Evolutionary conservation across 2,888 invertebrate genomes (phyloP).

Genomic region (Drosophila quinaria): DNA sequence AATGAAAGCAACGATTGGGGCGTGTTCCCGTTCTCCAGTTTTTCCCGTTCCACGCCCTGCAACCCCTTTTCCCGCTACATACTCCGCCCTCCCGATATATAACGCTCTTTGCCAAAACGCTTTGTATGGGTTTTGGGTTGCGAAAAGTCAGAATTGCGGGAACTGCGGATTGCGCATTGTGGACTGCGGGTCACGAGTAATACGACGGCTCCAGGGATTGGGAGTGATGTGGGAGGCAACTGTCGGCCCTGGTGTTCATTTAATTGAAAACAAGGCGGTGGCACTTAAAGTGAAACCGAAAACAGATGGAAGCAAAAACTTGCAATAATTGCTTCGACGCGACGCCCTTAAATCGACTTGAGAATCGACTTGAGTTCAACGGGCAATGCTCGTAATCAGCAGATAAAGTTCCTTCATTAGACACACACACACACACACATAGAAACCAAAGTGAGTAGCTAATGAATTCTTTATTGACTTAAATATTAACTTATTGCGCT

Average conservation of each 20-base stretch:
- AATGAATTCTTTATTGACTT: constrained; percentile 72
- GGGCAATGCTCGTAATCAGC: constrained; percentile 37
- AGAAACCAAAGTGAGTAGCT: constrained; percentile 42
- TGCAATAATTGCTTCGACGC: constrained; percentile 65
- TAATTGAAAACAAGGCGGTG: constrained; percentile 73
- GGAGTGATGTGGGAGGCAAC: constrained; percentile 1
- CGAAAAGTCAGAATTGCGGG: constrained; percentile 28
- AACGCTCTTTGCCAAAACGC: constrained; percentile 19
- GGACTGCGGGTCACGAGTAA: constrained; percentile 40
- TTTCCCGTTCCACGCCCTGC: background rate
- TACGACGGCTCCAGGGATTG: background rate
- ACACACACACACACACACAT: background rate
- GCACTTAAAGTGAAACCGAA: constrained; percentile 75
- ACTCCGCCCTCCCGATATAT: background rate
- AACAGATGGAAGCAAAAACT: constrained; percentile 76
- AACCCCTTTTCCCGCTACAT: background rate
- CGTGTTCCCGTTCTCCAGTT: constrained; percentile 34
- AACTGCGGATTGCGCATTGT: constrained; percentile 14
- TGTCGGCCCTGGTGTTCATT: constrained; percentile 61
- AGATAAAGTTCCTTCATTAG: constrained; percentile 53
- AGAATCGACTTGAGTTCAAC: constrained; percentile 32
- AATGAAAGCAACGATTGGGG: constrained; percentile 76
- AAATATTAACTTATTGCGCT: constrained; percentile 42
- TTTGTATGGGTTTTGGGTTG: constrained; percentile 50
- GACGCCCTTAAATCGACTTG: constrained; percentile 47